Evolutionary conservation across 2,888 invertebrate genomes (phyloP).

Genomic region (Volucella inflata): DNA sequence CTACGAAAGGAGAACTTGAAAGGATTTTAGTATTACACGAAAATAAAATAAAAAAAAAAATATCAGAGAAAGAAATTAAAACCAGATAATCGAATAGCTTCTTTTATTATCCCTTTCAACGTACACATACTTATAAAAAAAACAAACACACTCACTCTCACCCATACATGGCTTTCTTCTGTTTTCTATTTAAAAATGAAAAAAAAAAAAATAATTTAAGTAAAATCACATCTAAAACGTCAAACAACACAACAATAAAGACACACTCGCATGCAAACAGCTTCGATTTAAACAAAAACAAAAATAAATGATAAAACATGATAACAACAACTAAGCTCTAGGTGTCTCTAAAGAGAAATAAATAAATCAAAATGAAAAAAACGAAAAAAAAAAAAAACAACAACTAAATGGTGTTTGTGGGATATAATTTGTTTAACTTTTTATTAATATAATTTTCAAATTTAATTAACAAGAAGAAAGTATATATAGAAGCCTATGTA

Average conservation of each 20-base stretch:
- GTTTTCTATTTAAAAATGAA: conserved; percentile 25
- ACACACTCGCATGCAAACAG: conserved; percentile 54
- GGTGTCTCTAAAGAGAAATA: conserved; percentile 2
- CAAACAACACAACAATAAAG: conserved; percentile 4
- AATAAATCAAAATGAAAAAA: no score
- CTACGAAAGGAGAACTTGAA: background rate
- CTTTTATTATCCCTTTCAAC: conserved; percentile 43
- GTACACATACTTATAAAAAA: background rate
- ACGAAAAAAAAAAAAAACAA: conserved; percentile 3
- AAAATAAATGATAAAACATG: conserved; percentile 18
- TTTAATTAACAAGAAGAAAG: conserved; percentile 58
- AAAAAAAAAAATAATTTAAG: conserved; percentile 7
- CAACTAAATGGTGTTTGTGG: conserved; percentile 43
- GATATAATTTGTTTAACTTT: conserved; percentile 38
- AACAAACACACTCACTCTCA: conserved; percentile 7
- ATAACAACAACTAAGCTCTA: conserved; percentile 1
- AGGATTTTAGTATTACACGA: conserved; percentile 65
- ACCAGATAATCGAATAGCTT: conserved; percentile 53
- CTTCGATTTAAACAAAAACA: conserved; percentile 9
- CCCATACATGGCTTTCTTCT: conserved; percentile 50
- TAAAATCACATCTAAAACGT: conserved; percentile 10
- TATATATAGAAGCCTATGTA: conserved; percentile 63
- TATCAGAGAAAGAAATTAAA: conserved; percentile 17
- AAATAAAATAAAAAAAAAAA: conserved; percentile 36
- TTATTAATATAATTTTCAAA: conserved; percentile 12